These are phyloP conservation scores for Coenonympha arcania DNA, from an alignment of 2,888 invertebrate species.

Conservation along the genomic window DNA sequence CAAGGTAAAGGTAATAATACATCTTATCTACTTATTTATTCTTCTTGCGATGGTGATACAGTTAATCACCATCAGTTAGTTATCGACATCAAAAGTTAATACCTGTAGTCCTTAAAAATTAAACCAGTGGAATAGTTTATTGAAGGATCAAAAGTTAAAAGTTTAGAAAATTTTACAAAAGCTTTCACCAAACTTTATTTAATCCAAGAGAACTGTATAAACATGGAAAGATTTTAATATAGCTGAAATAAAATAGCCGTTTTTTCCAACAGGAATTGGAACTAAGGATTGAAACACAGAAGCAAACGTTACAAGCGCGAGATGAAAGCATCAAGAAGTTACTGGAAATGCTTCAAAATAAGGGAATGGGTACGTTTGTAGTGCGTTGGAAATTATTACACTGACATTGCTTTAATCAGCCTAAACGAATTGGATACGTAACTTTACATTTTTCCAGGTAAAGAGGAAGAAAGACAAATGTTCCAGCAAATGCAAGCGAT, in stretches of 20 bases:
- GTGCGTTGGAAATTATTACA: neutral
- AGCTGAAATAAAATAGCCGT: neutral
- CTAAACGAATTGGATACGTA: conserved; percentile 19
- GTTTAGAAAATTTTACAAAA: no score
- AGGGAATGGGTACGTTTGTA: conserved; percentile 89
- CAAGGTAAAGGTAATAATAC: no score
- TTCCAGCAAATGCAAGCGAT: conserved; percentile 97
- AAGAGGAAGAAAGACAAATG: conserved; percentile 96
- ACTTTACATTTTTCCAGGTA: conserved; percentile 77
- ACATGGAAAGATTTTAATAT: no score
- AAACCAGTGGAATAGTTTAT: no score
- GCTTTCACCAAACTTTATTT: no score
- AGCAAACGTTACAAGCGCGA: conserved; percentile 95
- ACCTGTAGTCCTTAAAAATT: no score
- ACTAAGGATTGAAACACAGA: conserved; percentile 96
- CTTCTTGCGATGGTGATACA: no score
- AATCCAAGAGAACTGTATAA: no score
- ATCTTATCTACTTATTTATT: no score
- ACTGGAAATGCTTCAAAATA: conserved; percentile 98
- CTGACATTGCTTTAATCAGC: neutral
- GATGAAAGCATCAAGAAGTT: conserved; percentile 99
- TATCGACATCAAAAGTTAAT: no score
- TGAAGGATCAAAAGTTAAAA: no score
- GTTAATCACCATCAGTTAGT: no score
- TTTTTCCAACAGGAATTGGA: conserved; percentile 84